phyloP scores from a whole-genome alignment of 2,888 invertebrate species.

The Archaeoteleia sp. region DNA sequence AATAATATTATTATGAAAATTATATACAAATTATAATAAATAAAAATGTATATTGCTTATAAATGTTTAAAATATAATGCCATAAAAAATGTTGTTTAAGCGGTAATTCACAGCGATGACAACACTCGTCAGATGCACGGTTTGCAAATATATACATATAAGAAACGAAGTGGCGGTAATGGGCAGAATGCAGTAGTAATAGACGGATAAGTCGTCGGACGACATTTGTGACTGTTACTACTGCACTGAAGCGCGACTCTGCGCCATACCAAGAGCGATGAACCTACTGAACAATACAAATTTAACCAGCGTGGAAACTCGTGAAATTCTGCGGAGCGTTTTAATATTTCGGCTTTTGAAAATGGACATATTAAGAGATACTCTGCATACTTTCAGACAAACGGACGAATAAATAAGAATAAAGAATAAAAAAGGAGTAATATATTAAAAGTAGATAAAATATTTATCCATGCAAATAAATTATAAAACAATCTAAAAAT shows the following conservation, averaged over 20 bases:
- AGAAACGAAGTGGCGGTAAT: slow-evolving; percentile 35
- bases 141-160: slow-evolving; percentile 28
- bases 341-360: slow-evolving; percentile 4
- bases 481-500: too few relatives aligned
- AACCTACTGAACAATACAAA: slow-evolving; percentile 41
- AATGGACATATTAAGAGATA: slow-evolving; percentile 11
- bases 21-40: slow-evolving; percentile 1
- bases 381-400: slow-evolving; percentile 12
- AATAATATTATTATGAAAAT: too few relatives aligned
- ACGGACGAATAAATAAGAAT: slow-evolving; percentile 1
- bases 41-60: slow-evolving; percentile 17
- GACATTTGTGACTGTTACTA: slow-evolving; percentile 45
- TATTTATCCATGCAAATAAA: too few relatives aligned
- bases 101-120: slow-evolving; percentile 23
- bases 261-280: slow-evolving; percentile 31
- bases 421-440: background rate
- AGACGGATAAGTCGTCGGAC: slow-evolving; percentile 44
- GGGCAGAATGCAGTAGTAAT: slow-evolving; percentile 41
- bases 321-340: slow-evolving; percentile 24
- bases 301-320: slow-evolving; percentile 37
- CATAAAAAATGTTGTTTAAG: slow-evolving; percentile 2
- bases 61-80: slow-evolving; percentile 7
- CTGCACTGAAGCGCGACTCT: slow-evolving; percentile 21
- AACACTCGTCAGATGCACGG: slow-evolving; percentile 28
- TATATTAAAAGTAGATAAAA: slow-evolving; percentile 3